Evolutionary conservation across 1,140 invertebrate species (phyloP).

Genomic region (Drosophila triauraria): DNA sequence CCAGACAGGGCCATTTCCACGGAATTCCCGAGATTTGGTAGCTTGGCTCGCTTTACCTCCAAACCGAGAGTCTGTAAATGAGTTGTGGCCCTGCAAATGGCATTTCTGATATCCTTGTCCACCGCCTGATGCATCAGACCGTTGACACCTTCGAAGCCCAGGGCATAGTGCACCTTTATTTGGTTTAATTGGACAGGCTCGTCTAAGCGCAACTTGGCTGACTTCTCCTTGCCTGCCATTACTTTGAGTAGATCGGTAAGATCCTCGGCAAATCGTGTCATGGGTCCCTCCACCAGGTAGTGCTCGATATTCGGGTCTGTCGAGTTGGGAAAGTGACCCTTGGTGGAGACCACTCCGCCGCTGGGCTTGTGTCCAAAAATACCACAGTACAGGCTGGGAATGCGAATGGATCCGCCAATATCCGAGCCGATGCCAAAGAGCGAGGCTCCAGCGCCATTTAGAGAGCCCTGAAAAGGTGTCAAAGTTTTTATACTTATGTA

Average conservation of each 20-base stretch:
- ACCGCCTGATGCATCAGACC: slow-evolving; percentile 60
- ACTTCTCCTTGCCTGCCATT: slow-evolving; percentile 86
- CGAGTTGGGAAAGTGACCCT: slow-evolving; percentile 87
- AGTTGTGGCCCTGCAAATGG: slow-evolving; percentile 53
- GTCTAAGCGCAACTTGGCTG: slow-evolving; percentile 79
- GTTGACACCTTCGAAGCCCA: slow-evolving; percentile 68
- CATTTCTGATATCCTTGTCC: slow-evolving; percentile 42
- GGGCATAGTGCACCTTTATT: slow-evolving; percentile 86
- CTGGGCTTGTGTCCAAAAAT: slow-evolving; percentile 95
- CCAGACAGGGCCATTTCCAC: slow-evolving; percentile 58
- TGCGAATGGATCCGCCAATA: slow-evolving; percentile 93
- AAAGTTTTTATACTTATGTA: too few species aligned
- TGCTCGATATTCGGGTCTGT: slow-evolving; percentile 85
- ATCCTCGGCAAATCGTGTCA: slow-evolving; percentile 92
- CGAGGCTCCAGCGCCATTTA: slow-evolving; percentile 86
- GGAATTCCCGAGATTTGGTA: slow-evolving; percentile 57
- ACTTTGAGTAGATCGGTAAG: slow-evolving; percentile 89
- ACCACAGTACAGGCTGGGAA: slow-evolving; percentile 94
- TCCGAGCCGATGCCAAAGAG: slow-evolving; percentile 90
- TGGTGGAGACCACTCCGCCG: slow-evolving; percentile 86
- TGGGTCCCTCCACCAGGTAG: slow-evolving; percentile 90
- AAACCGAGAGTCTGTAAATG: slow-evolving; percentile 54
- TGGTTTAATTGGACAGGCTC: slow-evolving; percentile 87
- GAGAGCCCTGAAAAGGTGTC: slow-evolving; percentile 86
- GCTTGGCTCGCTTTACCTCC: slow-evolving; percentile 25